Percentiles rank a stretch among this genome's conserved stretches.
Evolutionary conservation across 2,888 invertebrate species (phyloP).

Genomic region (Rhaphigaster nebulosa): DNA sequence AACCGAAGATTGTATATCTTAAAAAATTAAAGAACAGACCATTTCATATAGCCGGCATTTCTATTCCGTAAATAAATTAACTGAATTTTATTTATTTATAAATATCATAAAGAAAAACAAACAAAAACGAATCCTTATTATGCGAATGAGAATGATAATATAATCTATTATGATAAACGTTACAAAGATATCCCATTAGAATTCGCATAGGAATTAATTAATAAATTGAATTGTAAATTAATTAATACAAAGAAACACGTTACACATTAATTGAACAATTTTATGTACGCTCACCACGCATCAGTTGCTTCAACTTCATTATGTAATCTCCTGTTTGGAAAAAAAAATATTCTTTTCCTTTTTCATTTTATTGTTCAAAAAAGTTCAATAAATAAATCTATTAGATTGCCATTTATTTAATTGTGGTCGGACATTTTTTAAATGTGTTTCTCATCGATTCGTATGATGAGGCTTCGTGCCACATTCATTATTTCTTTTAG

Average conservation of each 20-base stretch:
- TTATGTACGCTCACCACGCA: neutral
- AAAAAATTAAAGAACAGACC: too few relatives aligned
- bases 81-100: neutral
- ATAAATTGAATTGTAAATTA: constrained; percentile 24
- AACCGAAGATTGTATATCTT: too few relatives aligned
- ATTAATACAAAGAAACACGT: neutral
- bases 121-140: neutral
- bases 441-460: neutral
- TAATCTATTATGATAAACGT: neutral
- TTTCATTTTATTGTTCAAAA: neutral
- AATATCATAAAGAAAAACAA: neutral
- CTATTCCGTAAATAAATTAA: neutral
- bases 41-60: neutral
- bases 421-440: neutral
- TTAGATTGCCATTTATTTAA: too few relatives aligned
- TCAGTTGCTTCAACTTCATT: neutral
- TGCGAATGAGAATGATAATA: neutral
- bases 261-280: neutral
- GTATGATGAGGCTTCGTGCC: neutral
- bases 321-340: neutral
- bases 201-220: neutral
- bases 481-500: too few relatives aligned
- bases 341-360: neutral
- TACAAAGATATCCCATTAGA: neutral
- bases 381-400: neutral